Conservation (phyloP, 2,797 vertebrate genomes). For the Gallinago nigripennis region DNA sequence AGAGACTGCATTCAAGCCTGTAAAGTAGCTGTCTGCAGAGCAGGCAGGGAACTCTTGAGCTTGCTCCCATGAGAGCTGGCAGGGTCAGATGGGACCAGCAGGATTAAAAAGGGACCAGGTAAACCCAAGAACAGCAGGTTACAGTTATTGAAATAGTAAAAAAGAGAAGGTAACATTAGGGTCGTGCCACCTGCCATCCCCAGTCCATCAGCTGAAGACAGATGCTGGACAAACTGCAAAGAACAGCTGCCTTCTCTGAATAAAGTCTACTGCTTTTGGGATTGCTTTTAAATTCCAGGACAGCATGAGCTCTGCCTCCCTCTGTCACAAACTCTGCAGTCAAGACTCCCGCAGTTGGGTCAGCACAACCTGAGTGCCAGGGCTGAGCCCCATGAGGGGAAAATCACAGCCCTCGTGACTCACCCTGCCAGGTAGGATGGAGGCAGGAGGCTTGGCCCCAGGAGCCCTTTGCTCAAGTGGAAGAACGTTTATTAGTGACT, state of each 20-base stretch:
- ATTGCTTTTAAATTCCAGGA: not conserved
- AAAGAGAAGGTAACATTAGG: not conserved
- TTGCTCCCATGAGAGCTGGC: not conserved
- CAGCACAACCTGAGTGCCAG: not conserved
- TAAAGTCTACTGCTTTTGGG: not conserved
- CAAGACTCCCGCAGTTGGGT: fast-evolving
- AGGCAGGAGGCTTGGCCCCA: not conserved
- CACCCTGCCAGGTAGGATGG: not conserved
- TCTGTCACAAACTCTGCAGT: not conserved
- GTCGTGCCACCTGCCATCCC: not conserved
- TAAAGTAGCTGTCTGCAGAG: not conserved
- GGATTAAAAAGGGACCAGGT: not conserved
- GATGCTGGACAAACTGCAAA: not conserved
- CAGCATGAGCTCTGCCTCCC: too few relatives aligned
- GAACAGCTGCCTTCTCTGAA: not conserved
- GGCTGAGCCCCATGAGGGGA: not conserved
- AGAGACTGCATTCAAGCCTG: not conserved
- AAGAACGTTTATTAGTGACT: not conserved
- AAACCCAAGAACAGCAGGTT: not conserved
- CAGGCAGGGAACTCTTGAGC: not conserved
- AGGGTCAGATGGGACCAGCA: not conserved
- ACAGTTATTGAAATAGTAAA: not conserved
- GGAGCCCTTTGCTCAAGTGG: not conserved
- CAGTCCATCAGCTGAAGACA: not conserved
- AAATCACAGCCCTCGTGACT: not conserved